phyloP scores from a whole-genome alignment of 1,140 invertebrate species.

The Aphaenogaster ashmeadi region DNA sequence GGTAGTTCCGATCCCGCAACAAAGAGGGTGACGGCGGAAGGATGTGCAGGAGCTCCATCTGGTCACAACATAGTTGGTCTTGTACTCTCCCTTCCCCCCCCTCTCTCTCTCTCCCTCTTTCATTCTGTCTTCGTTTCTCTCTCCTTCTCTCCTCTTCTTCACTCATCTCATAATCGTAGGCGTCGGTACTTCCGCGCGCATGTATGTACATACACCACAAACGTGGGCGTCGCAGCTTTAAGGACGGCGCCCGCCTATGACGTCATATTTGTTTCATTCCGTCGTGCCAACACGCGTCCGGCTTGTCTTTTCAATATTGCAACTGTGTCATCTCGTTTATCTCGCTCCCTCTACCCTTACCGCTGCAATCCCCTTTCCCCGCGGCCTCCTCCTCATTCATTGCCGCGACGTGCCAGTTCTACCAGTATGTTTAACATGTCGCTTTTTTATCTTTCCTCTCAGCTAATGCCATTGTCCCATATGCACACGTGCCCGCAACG shows the following conservation, averaged over 20 bases:
- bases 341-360: slow-evolving; percentile 44
- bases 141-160: background rate
- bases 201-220: slow-evolving; percentile 25
- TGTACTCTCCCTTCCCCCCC: background rate
- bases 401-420: slow-evolving; percentile 30
- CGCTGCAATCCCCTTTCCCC: background rate
- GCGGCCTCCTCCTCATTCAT: slow-evolving; percentile 23
- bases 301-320: slow-evolving; percentile 57
- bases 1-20: slow-evolving; percentile 57
- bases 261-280: slow-evolving; percentile 54
- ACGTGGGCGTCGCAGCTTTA: slow-evolving; percentile 80
- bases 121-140: background rate
- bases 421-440: slow-evolving; percentile 47
- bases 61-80: slow-evolving; percentile 49
- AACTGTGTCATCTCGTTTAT: slow-evolving; percentile 54
- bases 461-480: slow-evolving; percentile 58
- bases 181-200: slow-evolving; percentile 65
- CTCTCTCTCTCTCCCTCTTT: background rate
- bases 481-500: slow-evolving; percentile 29
- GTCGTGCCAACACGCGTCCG: slow-evolving; percentile 64
- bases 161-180: slow-evolving; percentile 50
- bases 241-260: slow-evolving; percentile 79
- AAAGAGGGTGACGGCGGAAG: slow-evolving; percentile 73
- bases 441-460: slow-evolving; percentile 38
- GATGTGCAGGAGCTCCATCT: slow-evolving; percentile 51